Percentiles rank a stretch among this genome's conserved stretches.
Evolutionary conservation across 2,113 vertebrate species (phyloP).

Genomic region (Chrysochloris asiatica): DNA sequence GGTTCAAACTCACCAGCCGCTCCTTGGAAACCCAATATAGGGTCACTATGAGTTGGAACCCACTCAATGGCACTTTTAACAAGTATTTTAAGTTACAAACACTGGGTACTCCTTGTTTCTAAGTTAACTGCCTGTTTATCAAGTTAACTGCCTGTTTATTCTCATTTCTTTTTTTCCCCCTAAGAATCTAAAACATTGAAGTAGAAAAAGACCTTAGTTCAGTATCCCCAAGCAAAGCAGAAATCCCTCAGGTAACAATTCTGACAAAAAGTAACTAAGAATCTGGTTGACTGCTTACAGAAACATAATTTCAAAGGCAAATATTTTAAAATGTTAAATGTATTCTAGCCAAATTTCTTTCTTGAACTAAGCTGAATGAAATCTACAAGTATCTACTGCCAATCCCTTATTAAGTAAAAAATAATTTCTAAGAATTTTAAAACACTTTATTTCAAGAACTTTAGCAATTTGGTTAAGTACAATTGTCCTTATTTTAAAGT

Average conservation of each 20-base stretch:
- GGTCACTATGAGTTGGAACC: too few relatives aligned
- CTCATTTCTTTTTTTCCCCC: background rate
- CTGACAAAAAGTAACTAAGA: background rate
- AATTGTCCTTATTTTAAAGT: background rate
- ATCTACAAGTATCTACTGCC: background rate
- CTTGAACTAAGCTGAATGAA: background rate
- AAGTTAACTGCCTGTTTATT: background rate
- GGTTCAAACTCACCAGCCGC: too few relatives aligned
- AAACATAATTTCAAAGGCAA: background rate
- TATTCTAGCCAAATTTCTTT: background rate
- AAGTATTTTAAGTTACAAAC: too few relatives aligned
- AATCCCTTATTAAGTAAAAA: background rate
- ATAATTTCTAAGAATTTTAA: slow-evolving; percentile 10
- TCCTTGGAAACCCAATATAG: too few relatives aligned
- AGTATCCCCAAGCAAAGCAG: background rate
- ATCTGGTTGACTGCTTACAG: background rate
- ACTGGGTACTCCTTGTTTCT: too few relatives aligned
- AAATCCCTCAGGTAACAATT: background rate
- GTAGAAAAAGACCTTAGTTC: background rate
- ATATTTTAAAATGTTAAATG: background rate
- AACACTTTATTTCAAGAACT: background rate
- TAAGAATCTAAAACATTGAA: slow-evolving; percentile 3
- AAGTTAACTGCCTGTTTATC: too few relatives aligned
- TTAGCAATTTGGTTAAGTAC: background rate
- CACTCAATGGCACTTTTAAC: too few relatives aligned